phyloP scores from a whole-genome alignment of 2,888 invertebrate species.

The Drosophila picticornis region DNA sequence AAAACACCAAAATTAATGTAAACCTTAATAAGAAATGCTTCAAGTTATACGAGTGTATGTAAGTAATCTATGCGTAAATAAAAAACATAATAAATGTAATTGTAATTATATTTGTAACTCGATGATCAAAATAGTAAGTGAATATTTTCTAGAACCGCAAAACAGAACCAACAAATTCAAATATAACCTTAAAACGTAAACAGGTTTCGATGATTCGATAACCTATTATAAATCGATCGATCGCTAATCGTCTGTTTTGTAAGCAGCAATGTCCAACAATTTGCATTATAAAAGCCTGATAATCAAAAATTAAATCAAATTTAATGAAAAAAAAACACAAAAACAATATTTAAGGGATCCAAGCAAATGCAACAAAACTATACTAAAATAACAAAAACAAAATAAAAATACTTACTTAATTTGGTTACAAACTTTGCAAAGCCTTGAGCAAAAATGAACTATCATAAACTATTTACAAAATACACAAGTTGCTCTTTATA shows the following conservation, averaged over 20 bases:
- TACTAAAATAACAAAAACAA: conserved; percentile 21
- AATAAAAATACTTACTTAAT: conserved; percentile 35
- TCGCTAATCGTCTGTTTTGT: conserved; percentile 4
- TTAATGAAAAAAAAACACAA: conserved; percentile 68
- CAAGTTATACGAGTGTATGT: conserved; percentile 29
- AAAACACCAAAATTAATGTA: conserved; percentile 52
- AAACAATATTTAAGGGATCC: conserved; percentile 70
- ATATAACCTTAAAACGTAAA: conserved; percentile 52
- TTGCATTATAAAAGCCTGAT: conserved; percentile 75
- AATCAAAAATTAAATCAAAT: conserved; percentile 84
- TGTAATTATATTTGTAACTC: conserved; percentile 38
- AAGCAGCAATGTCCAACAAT: conserved; percentile 23
- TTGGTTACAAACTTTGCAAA: conserved; percentile 47
- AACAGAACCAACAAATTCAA: conserved; percentile 36
- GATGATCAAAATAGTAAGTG: conserved; percentile 45
- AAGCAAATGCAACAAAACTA: conserved; percentile 54
- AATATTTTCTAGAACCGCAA: conserved; percentile 45
- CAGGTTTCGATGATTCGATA: conserved; percentile 68
- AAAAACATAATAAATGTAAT: conserved; percentile 41
- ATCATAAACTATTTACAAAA: conserved; percentile 58
- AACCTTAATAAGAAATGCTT: conserved; percentile 25
- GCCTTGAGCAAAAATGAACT: conserved; percentile 43
- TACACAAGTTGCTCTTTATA: conserved; percentile 19
- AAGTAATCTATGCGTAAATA: conserved; percentile 40
- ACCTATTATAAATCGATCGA: conserved; percentile 13